Evolutionary conservation across 1,140 invertebrate species (phyloP).

Genomic region (Archivesica marissinica): DNA sequence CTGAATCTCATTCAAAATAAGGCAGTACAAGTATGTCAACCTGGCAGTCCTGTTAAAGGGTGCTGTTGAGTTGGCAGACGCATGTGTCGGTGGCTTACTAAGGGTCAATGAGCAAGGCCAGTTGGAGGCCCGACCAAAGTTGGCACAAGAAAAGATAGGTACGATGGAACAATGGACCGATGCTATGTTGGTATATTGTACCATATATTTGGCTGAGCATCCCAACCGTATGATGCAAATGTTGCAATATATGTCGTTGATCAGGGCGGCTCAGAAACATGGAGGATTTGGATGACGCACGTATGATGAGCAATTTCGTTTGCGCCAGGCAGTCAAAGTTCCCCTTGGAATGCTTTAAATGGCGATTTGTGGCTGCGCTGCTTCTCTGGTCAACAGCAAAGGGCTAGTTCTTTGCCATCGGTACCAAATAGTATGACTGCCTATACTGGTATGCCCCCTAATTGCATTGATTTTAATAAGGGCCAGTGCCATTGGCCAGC

Average conservation of each 20-base stretch:
- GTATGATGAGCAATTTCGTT: slow-evolving; percentile 29
- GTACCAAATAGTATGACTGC: too few relatives aligned
- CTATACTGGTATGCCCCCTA: background rate
- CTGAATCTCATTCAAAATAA: background rate
- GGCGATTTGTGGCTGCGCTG: background rate
- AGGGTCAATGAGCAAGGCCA: background rate
- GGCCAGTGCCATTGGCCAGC: slow-evolving; percentile 2
- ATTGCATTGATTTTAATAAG: slow-evolving; percentile 33
- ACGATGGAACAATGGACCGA: slow-evolving; percentile 27
- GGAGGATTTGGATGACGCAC: background rate
- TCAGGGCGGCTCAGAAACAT: slow-evolving; percentile 2
- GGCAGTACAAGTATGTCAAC: slow-evolving; percentile 19
- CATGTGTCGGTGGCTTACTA: background rate
- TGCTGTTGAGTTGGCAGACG: background rate
- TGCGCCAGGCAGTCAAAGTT: background rate
- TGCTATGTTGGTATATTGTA: slow-evolving; percentile 33
- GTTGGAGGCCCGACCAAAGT: background rate
- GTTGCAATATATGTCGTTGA: slow-evolving; percentile 31
- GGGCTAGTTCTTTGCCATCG: background rate
- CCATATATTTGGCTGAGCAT: slow-evolving; percentile 29
- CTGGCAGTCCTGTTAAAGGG: slow-evolving; percentile 20
- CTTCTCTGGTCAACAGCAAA: background rate
- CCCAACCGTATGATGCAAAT: slow-evolving; percentile 10
- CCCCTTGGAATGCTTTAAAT: slow-evolving; percentile 19
- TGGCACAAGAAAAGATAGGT: background rate